Evolutionary conservation across 2,888 invertebrate species (phyloP), one percentile per base, ranked within the genome.

Genomic region (Artemia sinica): DNA sequence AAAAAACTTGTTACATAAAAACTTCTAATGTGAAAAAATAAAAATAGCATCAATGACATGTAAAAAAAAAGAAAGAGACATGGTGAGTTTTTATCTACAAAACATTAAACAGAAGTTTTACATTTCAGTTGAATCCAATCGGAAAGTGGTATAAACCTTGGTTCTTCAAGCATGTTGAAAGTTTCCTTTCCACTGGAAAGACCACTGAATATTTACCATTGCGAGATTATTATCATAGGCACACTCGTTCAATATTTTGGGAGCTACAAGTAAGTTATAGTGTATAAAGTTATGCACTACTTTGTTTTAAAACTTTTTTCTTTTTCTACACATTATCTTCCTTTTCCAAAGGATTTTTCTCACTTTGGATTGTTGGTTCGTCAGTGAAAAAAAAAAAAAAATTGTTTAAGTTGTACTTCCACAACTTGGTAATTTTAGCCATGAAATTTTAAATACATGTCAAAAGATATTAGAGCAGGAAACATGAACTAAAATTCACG

Each of bases 241-340:
- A 91, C 74, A 86, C 88, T 0, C 81, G 84, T 72, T 85, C 88
- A 72, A 80, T 90, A 71, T 91, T 91, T 78, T 91, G 90, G 90
- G 89, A 89, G 77, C 76, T 90, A 49, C 84, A 86, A 82, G 87
- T 86, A 75, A 71, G 71, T 71, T 13, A 41, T 41, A 2, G 41
- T 41, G 41, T 5, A 41, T 41, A 41, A 5, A 41, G 41, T 6
- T 41, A 41, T 41, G 41, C 41, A 41, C 2, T 41, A 41, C 41
- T 66, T 18, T 68, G 66, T 10, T 66, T n/a, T 28, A 6, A 13
- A 51, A 12, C 13, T 10, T 66, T 10, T 66, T 28, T 28, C 10
- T 28, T 66, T 67, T 67, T 14, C 12, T 12, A 67, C 3, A 11
- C 10, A 0, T 50, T 67, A 52, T 51, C 8, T 13, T n/a, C 48